phyloP scores from a whole-genome alignment of 2,113 vertebrate genomes.

The Aegithalos caudatus region DNA sequence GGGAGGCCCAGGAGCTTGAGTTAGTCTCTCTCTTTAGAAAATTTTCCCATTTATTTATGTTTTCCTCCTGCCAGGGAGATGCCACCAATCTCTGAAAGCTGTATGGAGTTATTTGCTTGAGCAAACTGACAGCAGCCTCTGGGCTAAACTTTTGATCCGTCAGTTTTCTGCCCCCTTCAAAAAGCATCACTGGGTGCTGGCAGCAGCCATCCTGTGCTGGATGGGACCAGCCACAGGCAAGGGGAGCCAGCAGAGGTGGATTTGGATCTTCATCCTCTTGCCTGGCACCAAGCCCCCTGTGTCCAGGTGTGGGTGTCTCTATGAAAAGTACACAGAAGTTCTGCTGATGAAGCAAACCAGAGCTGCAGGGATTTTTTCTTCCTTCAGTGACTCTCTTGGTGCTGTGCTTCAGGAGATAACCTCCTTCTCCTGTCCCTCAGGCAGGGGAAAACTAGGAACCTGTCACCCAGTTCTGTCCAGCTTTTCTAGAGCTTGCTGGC shows the following conservation, averaged over 20 bases:
- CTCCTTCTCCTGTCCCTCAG: not conserved
- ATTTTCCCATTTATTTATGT: not conserved
- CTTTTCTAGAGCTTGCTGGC: not conserved
- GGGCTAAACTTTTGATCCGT: constrained; percentile 65
- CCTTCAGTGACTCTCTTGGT: not conserved
- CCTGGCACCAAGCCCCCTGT: not conserved
- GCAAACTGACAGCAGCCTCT: constrained; percentile 70
- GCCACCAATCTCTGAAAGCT: not conserved
- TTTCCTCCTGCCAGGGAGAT: not conserved
- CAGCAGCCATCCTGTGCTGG: not conserved
- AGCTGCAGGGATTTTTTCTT: not conserved
- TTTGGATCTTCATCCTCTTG: not conserved
- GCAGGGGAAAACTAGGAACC: not conserved
- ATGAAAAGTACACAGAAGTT: not conserved
- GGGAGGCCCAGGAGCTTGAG: not conserved
- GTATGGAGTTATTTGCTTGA: constrained; percentile 54
- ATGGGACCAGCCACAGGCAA: fast-evolving
- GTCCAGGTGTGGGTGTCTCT: not conserved
- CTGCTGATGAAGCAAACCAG: not conserved
- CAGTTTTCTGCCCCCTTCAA: constrained; percentile 55
- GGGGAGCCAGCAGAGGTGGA: not conserved
- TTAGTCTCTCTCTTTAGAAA: not conserved
- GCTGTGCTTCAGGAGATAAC: not conserved
- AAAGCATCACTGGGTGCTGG: not conserved
- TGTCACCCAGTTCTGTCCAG: not conserved